These are phyloP conservation scores for Sphaerodactylus townsendi DNA, from an alignment of 2,113 vertebrate species.

Conservation along the genomic window DNA sequence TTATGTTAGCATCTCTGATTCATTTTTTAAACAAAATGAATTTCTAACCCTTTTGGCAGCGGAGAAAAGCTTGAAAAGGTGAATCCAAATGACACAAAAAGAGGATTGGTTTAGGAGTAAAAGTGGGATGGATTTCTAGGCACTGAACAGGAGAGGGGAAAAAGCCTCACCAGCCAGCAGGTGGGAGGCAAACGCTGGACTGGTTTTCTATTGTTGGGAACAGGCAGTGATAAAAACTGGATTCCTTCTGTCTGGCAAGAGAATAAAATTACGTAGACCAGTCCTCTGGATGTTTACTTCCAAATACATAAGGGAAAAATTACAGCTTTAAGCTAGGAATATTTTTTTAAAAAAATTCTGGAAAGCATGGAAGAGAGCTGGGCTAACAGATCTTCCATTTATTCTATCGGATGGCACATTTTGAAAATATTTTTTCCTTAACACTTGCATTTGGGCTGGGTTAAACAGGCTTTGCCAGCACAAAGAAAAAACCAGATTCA, in stretches of 20 bases:
- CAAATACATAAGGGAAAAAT: neutral
- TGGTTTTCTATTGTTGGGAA: conserved; percentile 7
- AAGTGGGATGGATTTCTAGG: conserved; percentile 1
- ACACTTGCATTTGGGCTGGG: neutral
- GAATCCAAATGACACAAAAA: conserved; percentile 29
- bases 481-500: neutral
- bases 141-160: neutral
- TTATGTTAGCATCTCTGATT: conserved; percentile 11
- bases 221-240: neutral
- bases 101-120: neutral
- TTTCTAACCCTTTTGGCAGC: conserved; percentile 22
- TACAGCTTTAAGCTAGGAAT: neutral
- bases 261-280: neutral
- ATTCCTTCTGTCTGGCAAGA: neutral
- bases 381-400: neutral
- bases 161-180: neutral
- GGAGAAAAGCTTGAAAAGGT: conserved; percentile 17
- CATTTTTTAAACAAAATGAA: conserved; percentile 21
- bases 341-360: neutral
- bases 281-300: neutral
- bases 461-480: neutral
- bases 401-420: neutral
- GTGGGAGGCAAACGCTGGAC: conserved; percentile 17
- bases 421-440: neutral
- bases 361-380: neutral